Base-by-base conservation (phyloP, 2,888 invertebrate genomes). In the Hemicrepidius hirtus region DNA sequence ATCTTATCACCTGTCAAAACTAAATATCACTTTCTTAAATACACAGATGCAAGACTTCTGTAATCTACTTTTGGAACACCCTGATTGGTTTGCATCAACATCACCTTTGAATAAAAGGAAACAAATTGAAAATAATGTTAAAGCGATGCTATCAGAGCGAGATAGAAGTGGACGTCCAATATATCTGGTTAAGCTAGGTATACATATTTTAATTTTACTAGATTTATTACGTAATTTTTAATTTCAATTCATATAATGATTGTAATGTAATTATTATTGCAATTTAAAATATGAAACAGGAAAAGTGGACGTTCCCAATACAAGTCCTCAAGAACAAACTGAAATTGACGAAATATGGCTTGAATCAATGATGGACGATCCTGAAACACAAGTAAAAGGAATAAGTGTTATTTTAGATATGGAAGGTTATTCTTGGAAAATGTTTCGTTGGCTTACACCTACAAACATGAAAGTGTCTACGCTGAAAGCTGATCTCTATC, bases 321-420 rank as follows among this genome's bases (percentile, higher is more conserved):
- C 82, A 66, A 73, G 76, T 4, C 64, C 85, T 1, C 67, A 79
- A 32, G 85, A 86, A 59, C 75, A 85, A 40, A 78, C 84, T 9
- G 79, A 83, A 49, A 78, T 86, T 18, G 86, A 86, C 65, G 85
- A 85, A 71, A 76, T 85, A 4, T 85, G 84, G 84, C 57, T 86
- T 12, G 86, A 86, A 76, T 76, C 80, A 12, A 79, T 84, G n/a
- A 69, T 85, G 66, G 84, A 85, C 50, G 82, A 84, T 64, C 78
- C 80, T 13, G 76, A 82, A 24, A 83, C 83, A 1, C 82, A 82
- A 70, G 74, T 79, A 68, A 82, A 84, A 44, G 87, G 87, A 3
- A 67, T 86, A 7, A 84, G 85, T 57, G 78, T 84, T 16, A 77
- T 87, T 6, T 69, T 87, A 4, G 87, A 87, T 74, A 80, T 86